A percentile compares a stretch with the other conserved stretches of the same genome.
phyloP scores from a whole-genome alignment of 2,888 invertebrate species.

The Scaptomyza caliginosa region DNA sequence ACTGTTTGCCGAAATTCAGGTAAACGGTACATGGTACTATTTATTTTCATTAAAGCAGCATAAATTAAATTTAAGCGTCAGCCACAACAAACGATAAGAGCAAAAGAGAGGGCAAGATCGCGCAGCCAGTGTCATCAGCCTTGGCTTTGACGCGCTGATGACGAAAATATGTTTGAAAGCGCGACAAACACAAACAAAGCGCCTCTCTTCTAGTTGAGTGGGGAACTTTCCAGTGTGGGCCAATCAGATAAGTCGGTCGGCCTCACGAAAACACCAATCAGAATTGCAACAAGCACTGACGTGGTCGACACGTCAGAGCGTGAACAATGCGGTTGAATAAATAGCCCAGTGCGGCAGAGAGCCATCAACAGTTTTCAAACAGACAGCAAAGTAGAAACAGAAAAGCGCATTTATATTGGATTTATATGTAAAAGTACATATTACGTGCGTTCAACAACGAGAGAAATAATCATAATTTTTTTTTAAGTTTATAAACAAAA shows the following conservation, averaged over 20 bases:
- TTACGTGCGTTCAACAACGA: conserved; percentile 33
- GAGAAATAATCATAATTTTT: conserved; percentile 13
- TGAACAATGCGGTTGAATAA: conserved; percentile 73
- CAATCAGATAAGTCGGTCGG: conserved; percentile 62
- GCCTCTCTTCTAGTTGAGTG: conserved; percentile 9
- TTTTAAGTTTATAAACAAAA: conserved; percentile 39
- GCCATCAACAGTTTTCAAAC: conserved; percentile 81
- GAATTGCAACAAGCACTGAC: conserved; percentile 61
- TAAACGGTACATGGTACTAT: not conserved
- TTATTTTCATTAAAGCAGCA: conserved; percentile 23
- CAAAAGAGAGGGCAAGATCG: not conserved
- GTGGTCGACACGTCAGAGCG: conserved; percentile 57
- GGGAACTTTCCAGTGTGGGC: conserved; percentile 53
- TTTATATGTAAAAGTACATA: conserved; percentile 20
- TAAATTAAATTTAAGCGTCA: conserved; percentile 4
- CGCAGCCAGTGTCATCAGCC: conserved; percentile 42
- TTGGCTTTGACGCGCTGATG: conserved; percentile 21
- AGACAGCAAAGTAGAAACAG: conserved; percentile 74
- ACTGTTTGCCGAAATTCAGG: conserved; percentile 24
- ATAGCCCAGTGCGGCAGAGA: conserved; percentile 72
- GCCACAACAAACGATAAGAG: not conserved
- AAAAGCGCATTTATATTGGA: conserved; percentile 25
- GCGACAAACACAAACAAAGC: conserved; percentile 19
- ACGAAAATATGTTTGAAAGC: conserved; percentile 38
- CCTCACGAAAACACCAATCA: conserved; percentile 73